Base-by-base conservation (phyloP, 2,888 invertebrate genomes). In the Ophion costatus region DNA sequence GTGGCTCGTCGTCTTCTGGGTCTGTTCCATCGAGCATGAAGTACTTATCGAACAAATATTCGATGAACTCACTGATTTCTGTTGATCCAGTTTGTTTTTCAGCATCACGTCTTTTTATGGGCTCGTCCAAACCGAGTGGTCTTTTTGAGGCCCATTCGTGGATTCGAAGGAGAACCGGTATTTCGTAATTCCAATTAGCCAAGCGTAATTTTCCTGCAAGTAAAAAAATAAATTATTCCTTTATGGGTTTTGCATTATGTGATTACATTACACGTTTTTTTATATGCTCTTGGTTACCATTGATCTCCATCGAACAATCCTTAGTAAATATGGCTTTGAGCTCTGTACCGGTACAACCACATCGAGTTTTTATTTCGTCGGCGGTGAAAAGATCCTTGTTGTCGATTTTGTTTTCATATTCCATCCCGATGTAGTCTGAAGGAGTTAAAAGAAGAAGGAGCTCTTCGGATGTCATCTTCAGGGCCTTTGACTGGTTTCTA, bases 291-390 rank as follows among this genome's bases (percentile, higher is more conserved):
- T 17, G 17, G 7, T 64, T 64, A 64, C 64, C 64, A 64, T 64
- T 38, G 64, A 64, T 64, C 64, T 64, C 64, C 64, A 64, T 64
- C 24, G 64, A 64, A 64, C 64, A 64, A 64, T 64, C 64, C 17
- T 64, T 64, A 22, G 33, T 64, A 14, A 64, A 22, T 38, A 64
- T 33, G 33, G 33, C 33, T 64, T 33, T 64, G 22, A 64, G n/a
- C 33, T 64, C 24, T 33, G 20, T 17, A 33, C 24, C 38, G 33
- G 33, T 64, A 22, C 20, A 33, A 33, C 64, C 33, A 64, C 64
- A 64, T 64, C 64, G 64, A 64, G 24, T 33, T 64, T 64, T 29
- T 14, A 64, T 64, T 11, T 64, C 64, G 33, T 64, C 64, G 64
- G 24, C 17, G 64, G 64, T 64, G 17, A 64, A 22, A 22, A 64